Evolutionary conservation across 2,888 invertebrate genomes (phyloP), one percentile per base, ranked within the genome.

Genomic region (Cinara cedri): DNA sequence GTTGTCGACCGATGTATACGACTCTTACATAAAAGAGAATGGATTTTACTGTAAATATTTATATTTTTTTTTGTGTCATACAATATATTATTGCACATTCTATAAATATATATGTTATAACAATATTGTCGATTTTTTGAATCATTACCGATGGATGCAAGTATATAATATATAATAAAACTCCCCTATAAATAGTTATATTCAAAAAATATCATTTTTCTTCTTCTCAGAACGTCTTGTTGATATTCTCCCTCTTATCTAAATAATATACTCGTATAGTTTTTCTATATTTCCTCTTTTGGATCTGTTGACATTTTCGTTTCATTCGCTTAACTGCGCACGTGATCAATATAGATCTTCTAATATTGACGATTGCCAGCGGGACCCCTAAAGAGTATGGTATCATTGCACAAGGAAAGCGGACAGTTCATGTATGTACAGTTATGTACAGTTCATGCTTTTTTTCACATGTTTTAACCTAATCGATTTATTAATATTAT

Each of bases 251-350:
- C 34, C 49, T 42, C 51, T 46, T 16, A 10, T 51, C 34, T 46
- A 13, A 26, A 60, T 49, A 24, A 14, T 34, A 34, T 34, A 34
- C 34, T 34, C 34, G 34, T 34, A n/a, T n/a, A 51, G 49, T 74
- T 42, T n/a, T 62, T 16, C 46, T 44, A 46, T 46, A 24, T n/a
- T n/a, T 49, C 62, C 62, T 62, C 72, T 51, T 63, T 63, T 51
- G 51, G 62, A 63, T 74, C 19, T 51, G 72, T 74, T 74, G 72
- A 74, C 72, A 62, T 74, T 74, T 74, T 60, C 51, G 6, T 74
- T 74, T 1, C 34, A 74, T 74, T 74, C 72, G 62, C 62, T 62
- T 21, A 72, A 63, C 62, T 74, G 10, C 10, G 6, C 6, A 34
- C 34, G 34, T n/a, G n/a, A 21, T 51, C 72, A 74, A 74, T n/a